Base-by-base conservation (phyloP, 1,140 invertebrate species). In the Aplysia californica region DNA sequence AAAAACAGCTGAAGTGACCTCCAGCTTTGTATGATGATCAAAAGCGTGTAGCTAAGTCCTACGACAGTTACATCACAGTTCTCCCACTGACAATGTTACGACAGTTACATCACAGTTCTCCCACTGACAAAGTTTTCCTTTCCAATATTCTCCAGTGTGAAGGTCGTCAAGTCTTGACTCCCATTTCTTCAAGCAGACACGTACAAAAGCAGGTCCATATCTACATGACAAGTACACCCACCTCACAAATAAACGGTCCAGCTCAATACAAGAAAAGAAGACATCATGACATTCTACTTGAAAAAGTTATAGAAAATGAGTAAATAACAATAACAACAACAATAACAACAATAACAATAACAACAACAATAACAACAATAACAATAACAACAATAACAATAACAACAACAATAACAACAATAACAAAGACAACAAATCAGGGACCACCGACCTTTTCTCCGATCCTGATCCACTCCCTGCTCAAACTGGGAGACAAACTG, bases 401-500 rank as follows among this genome's bases (percentile, higher is more conserved):
- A 61, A 23, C 6, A 18, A 18, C 26, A 23, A 31, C 10, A 61
- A 6, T 6, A 61, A 61, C 10, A 61, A 31, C 10, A 61, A 10
- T 10, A 29, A 18, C 10, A 6, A 29, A 10, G 29, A 6, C 18
- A 26, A 31, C 26, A n/a, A n/a, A n/a, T n/a, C n/a, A n/a, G n/a
- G n/a, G n/a, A n/a, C n/a, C 10, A 41, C 89, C 91, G 89, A 84
- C 82, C 78, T 84, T 84, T 86, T 59, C 82, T 86, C 89, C 90
- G 90, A 92, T 93, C 89, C 92, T 93, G 85, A 69, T 94, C 93
- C 26, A 95, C 94, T 87, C 96, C 95, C 3, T 94, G 94, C 86
- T 96, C 95, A 88, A 97, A 94, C 89, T 96, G 95, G 23, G 95
- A 94, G 87, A 95, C 93, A 91, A 96, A 97, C 87, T 95, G 93